These are phyloP conservation scores for Thymelicus lineola DNA, from an alignment of 2,888 invertebrate genomes.

Conservation along the genomic window DNA sequence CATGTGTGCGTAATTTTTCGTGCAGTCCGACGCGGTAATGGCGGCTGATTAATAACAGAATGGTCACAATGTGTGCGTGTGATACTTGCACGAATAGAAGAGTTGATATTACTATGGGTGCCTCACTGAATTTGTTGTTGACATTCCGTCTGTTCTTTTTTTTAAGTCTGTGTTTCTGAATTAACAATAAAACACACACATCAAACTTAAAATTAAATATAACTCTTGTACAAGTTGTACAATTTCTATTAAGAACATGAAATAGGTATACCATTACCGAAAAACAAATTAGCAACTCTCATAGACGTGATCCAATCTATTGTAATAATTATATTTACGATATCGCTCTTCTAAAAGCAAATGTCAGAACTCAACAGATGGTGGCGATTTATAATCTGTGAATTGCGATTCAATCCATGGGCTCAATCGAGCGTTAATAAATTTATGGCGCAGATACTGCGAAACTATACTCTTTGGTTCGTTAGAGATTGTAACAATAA, in stretches of 20 bases:
- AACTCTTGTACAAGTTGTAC: too few species aligned
- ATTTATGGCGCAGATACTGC: constrained; percentile 49
- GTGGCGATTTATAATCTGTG: constrained; percentile 48
- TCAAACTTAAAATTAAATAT: too few species aligned
- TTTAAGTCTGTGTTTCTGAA: too few species aligned
- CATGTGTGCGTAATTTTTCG: too few species aligned
- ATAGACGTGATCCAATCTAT: constrained; percentile 27
- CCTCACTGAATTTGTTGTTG: too few species aligned
- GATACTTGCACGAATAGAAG: too few species aligned
- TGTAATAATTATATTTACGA: constrained; percentile 32
- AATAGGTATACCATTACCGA: constrained; percentile 1
- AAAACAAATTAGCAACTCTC: constrained; percentile 10
- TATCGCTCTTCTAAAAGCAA: constrained; percentile 21
- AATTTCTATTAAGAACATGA: not conserved
- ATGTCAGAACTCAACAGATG: constrained; percentile 56
- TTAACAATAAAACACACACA: too few species aligned
- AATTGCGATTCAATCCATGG: constrained; percentile 51
- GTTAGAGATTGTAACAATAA: constrained; percentile 25
- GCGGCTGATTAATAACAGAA: too few species aligned
- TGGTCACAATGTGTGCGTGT: too few species aligned
- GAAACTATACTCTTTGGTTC: constrained; percentile 37
- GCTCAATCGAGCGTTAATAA: constrained; percentile 54
- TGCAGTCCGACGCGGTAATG: too few species aligned
- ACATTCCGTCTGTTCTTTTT: too few species aligned
- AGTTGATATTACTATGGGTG: too few species aligned